Evolutionary conservation across 2,888 invertebrate genomes (phyloP), one percentile per base, ranked within the genome.

Genomic region (Leuctra nigra): DNA sequence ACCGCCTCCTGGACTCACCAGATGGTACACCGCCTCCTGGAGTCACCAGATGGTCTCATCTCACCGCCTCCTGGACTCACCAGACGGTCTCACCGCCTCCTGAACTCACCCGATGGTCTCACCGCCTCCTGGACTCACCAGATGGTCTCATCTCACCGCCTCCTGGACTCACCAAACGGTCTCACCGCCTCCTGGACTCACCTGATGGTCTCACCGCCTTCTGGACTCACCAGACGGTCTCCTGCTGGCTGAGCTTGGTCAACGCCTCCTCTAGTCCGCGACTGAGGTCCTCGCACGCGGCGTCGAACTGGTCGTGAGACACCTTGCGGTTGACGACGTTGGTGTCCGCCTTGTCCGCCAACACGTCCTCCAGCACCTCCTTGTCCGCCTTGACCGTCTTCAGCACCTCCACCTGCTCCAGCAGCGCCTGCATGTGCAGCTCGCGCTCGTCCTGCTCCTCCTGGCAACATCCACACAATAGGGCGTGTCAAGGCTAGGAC

Each of bases 321-420:
- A 87, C 87, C 67, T 88, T 88, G 38, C 82, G 76, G 55, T 86
- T 82, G 57, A 88, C 72, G 67, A 79, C 75, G 1, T 79, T 78
- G 52, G 82, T 74, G 67, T 88, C 87, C 0, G 86, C 87, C 69
- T 88, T 88, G 56, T 86, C 84, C 0, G 86, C 84, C 63, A 88
- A 73, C 1, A 85, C 80, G 59, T 85, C 84, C 57, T 82, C 81
- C 63, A 87, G 75, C 63, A 86, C 85, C 63, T 82, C 83, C 59
- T 82, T 81, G 63, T 87, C 84, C 3, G 86, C 78, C 69, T 87
- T 88, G 1, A 81, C 74, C 0, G 75, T 77, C 65, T 82, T 83
- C 60, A 87, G 66, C 13, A 82, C 64, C 64, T 84, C 83, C 47
- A 84, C 77, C 73, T 84, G 82, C 68, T 84, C 83, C 55, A 79